Evolutionary conservation across 1,140 invertebrate species (phyloP), one percentile per base, ranked within the genome.

Genomic region (Mactra quadrangularis): DNA sequence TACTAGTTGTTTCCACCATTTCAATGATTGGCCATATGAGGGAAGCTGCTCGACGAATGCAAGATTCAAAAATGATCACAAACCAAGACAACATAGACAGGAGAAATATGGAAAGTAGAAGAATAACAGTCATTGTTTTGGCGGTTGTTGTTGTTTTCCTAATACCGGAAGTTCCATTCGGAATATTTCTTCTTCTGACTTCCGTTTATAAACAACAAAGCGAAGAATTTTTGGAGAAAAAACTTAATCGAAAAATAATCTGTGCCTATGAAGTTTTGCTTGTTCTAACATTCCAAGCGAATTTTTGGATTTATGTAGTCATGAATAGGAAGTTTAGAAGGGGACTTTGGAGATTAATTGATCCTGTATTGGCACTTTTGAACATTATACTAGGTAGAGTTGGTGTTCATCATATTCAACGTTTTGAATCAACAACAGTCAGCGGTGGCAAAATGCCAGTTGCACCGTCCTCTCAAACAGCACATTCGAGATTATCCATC

Each of bases 151-250:
- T 82, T 7, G 52, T 82, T 17, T 82, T 82, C 31, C 68, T 82
- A 4, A 74, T 82, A 11, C 79, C 79, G 33, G 79, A 82, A 64
- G 38, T 82, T 29, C 79, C 79, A 6, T 74, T 74, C 19, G 70
- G 66, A 2, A 17, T 75, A 25, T 82, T 74, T 52, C 29, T 74
- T 6, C n/a, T 74, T n/a, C 17, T 59, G 3, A 31, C 57, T 13
- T 1, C 62, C 15, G 15, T 59, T 0, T 27, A 38, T 4, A 64
- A 41, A n/a, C 68, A 74, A 27, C 33, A 38, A 7, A 33, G 17
- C n/a, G 25, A 41, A 13, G 22, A 38, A n/a, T 22, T 50, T 19
- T 7, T 82, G 25, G 27, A 47, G 19, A 19, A 74, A 0, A 62
- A 45, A 29, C 62, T 57, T n/a, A 82, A 57, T 33, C 53, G 79